These are phyloP conservation scores for Lepus timidus DNA, from an alignment of 2,113 vertebrate genomes.

Conservation along the genomic window DNA sequence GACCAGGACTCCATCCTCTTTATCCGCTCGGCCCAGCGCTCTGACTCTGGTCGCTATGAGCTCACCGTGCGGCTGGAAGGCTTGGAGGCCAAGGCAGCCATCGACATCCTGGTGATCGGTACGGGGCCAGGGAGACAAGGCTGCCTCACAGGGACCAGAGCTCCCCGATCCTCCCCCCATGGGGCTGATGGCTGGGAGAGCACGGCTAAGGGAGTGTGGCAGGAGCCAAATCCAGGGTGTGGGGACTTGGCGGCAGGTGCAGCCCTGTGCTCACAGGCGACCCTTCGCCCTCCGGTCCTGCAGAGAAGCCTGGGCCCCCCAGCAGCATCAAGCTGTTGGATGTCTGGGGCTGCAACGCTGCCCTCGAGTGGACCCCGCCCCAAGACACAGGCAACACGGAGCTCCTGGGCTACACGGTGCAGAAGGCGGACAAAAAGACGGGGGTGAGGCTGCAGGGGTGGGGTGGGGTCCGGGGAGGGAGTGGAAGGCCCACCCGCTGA, in stretches of 20 bases:
- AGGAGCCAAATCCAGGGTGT: neutral
- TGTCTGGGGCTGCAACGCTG: conserved; percentile 95
- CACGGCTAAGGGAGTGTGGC: neutral
- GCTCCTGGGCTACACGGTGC: conserved; percentile 94
- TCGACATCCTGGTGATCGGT: conserved; percentile 94
- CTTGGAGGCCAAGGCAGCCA: conserved; percentile 91
- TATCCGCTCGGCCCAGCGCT: conserved; percentile 91
- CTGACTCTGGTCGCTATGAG: conserved; percentile 93
- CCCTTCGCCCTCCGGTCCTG: conserved; percentile 37
- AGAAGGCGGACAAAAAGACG: conserved; percentile 96
- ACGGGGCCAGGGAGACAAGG: conserved; percentile 48
- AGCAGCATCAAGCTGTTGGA: conserved; percentile 92
- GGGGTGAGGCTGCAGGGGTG: conserved; percentile 87
- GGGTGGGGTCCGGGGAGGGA: fast-evolving
- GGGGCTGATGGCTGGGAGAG: fast-evolving
- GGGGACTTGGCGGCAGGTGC: neutral
- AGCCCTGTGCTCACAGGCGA: neutral
- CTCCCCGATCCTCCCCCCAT: neutral
- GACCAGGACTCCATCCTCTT: conserved; percentile 95
- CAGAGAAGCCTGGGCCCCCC: conserved; percentile 93
- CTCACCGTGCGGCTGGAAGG: conserved; percentile 90
- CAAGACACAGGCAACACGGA: conserved; percentile 94
- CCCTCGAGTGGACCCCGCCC: conserved; percentile 94
- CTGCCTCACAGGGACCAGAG: neutral
- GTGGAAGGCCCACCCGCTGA: neutral